A percentile compares a stretch with the other conserved stretches of the same genome.
These are phyloP conservation scores for Myiotriccus ornatus DNA, from an alignment of 2,797 vertebrate genomes.

Conservation along the genomic window DNA sequence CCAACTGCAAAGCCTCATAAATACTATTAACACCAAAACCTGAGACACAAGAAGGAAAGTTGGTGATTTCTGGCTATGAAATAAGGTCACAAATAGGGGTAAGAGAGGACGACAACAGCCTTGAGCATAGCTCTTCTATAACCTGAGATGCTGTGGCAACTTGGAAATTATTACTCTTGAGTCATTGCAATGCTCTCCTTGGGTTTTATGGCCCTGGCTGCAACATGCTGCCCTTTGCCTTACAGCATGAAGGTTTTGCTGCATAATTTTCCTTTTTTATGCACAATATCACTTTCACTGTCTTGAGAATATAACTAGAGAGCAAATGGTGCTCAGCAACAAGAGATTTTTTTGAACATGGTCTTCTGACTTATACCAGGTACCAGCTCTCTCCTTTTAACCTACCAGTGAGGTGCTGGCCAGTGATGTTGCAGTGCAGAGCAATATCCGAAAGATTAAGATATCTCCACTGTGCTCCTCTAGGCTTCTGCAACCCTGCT, in stretches of 20 bases:
- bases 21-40: neutral
- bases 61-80: neutral
- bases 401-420: neutral
- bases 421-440: neutral
- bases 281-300: neutral
- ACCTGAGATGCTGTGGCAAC: neutral
- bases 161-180: neutral
- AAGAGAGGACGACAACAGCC: neutral
- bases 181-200: neutral
- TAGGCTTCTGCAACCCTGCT: neutral
- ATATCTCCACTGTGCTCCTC: neutral
- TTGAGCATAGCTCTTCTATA: neutral
- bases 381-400: neutral
- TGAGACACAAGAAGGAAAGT: neutral
- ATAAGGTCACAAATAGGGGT: neutral
- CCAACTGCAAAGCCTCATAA: neutral
- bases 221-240: neutral
- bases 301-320: neutral
- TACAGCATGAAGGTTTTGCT: neutral
- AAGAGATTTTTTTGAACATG: neutral
- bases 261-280: neutral
- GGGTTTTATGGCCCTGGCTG: neutral
- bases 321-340: neutral
- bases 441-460: neutral
- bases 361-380: neutral